Conservation (phyloP, 2,113 vertebrate genomes). For the Colinus virginianus region DNA sequence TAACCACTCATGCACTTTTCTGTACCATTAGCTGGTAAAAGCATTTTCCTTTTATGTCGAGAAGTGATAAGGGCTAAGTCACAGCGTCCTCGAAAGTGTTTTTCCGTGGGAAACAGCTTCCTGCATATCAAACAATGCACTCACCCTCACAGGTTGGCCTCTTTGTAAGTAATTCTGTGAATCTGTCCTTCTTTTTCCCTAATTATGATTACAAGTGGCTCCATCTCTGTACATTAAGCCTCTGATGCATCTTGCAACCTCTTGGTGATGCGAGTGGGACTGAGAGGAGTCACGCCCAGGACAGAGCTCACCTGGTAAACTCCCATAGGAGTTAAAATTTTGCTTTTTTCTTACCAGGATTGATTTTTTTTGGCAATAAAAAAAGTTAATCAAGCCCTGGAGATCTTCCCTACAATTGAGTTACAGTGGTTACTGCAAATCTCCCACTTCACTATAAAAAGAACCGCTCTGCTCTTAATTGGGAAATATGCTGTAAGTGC, state of each 20-base stretch:
- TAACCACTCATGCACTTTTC: conserved; percentile 44
- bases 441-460: conserved; percentile 36
- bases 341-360: conserved; percentile 24
- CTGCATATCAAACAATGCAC: background rate
- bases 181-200: background rate
- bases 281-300: background rate
- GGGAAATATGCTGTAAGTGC: conserved; percentile 30
- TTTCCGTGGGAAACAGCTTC: background rate
- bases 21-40: conserved; percentile 62
- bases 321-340: background rate
- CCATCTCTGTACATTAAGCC: background rate
- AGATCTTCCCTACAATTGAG: conserved; percentile 2
- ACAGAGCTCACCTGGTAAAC: background rate
- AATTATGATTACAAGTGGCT: background rate
- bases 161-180: background rate
- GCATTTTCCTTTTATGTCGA: conserved; percentile 30
- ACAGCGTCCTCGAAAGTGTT: background rate
- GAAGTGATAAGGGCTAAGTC: conserved; percentile 34
- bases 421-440: conserved; percentile 23
- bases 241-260: background rate
- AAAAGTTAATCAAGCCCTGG: conserved; percentile 10
- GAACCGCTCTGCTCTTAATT: conserved; percentile 6
- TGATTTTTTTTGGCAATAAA: conserved; percentile 22
- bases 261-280: background rate
- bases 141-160: background rate